Evolutionary conservation across 2,113 vertebrate genomes (phyloP).

Genomic region (Epinephelus cyanopodus): DNA sequence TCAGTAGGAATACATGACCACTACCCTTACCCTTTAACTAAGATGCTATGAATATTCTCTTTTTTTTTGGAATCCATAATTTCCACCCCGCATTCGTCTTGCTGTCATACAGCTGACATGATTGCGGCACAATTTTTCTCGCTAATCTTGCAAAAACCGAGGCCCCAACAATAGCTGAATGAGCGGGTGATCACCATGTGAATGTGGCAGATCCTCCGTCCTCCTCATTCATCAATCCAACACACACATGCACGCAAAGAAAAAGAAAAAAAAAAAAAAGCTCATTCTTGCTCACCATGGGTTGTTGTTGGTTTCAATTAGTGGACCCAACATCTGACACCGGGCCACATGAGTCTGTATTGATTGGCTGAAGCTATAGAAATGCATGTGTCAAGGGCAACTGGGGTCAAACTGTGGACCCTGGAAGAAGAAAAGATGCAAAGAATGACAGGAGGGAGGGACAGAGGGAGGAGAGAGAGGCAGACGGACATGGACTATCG

Average conservation of each 20-base stretch:
- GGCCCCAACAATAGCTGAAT: constrained; percentile 52
- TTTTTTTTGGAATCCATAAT: background rate
- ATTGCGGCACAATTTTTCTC: constrained; percentile 41
- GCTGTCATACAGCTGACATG: constrained; percentile 29
- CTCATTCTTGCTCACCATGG: constrained; percentile 47
- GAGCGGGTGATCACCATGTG: constrained; percentile 68
- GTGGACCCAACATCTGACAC: constrained; percentile 74
- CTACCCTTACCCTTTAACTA: constrained; percentile 7
- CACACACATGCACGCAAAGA: constrained; percentile 31
- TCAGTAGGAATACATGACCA: background rate
- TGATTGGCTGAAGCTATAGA: constrained; percentile 76
- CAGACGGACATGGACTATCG: constrained; percentile 61
- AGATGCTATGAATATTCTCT: background rate
- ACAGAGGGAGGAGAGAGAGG: constrained; percentile 44
- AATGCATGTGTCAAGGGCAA: constrained; percentile 80
- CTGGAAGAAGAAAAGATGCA: constrained; percentile 61
- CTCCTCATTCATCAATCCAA: constrained; percentile 67
- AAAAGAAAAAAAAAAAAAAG: background rate
- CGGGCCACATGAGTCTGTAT: constrained; percentile 67
- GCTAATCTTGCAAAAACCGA: constrained; percentile 41
- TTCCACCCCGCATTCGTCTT: constrained; percentile 31
- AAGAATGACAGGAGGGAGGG: constrained; percentile 63
- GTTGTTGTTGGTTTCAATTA: constrained; percentile 79
- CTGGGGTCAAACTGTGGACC: constrained; percentile 77
- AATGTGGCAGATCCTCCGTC: constrained; percentile 60